A percentile compares a stretch with the other conserved stretches of the same genome.
phyloP scores from a whole-genome alignment of 1,140 invertebrate species.

The Lasioglossum albipes region DNA sequence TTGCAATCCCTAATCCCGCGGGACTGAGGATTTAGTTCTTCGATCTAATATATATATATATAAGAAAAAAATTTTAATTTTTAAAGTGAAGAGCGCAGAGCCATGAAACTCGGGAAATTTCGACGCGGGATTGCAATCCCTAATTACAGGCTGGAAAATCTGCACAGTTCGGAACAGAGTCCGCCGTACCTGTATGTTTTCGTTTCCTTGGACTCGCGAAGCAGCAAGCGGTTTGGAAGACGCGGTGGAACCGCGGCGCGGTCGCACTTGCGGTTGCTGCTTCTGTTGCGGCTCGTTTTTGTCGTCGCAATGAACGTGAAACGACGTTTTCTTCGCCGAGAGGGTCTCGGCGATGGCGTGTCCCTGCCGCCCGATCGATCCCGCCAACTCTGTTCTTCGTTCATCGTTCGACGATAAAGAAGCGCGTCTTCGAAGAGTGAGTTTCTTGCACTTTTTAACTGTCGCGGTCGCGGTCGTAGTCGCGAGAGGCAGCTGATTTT shows the following conservation, averaged over 20 bases:
- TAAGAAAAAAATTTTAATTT: no score
- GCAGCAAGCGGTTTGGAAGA: neutral
- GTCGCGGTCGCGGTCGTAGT: neutral
- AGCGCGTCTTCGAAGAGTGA: neutral
- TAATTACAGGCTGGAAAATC: no score
- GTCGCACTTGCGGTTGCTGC: neutral
- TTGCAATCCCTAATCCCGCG: no score
- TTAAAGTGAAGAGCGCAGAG: no score
- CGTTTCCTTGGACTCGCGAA: neutral
- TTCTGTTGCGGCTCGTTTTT: neutral
- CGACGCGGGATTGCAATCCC: no score
- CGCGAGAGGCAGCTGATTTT: neutral
- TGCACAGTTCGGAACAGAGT: no score
- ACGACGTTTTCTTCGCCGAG: neutral
- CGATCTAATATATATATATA: no score
- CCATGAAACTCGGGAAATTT: no score
- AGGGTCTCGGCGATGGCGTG: neutral
- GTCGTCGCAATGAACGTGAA: slow-evolving; percentile 27
- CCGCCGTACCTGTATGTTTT: neutral
- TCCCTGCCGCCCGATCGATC: no score
- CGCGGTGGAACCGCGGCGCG: neutral
- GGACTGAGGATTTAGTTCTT: no score
- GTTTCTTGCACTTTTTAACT: neutral
- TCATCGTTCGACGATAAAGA: neutral
- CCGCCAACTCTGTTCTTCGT: neutral